Evolutionary conservation across 2,888 invertebrate genomes (phyloP), one percentile per base, ranked within the genome.

Genomic region (Euzophera pinguis): DNA sequence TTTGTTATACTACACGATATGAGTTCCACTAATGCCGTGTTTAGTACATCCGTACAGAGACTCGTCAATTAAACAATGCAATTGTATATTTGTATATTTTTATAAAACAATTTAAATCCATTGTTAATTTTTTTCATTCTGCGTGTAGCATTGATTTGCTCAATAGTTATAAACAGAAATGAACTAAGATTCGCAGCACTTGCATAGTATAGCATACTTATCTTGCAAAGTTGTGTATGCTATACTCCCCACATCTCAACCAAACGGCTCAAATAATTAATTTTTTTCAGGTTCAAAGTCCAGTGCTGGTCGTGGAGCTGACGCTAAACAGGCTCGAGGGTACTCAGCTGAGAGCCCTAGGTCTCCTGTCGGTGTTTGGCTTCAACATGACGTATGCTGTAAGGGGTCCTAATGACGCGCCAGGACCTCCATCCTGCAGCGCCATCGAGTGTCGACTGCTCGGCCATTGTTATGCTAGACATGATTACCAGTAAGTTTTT

Each of bases 361-460:
- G 94, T 52, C 91, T 97, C 29, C 90, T 97, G 56, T 94, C 97
- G 58, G 96, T 97, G 38, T 97, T 95, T 74, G 98, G 98, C 10
- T 97, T 98, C 88, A 98, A 98, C 85, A 93, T 97, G 67, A 98
- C 97, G 22, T 98, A 97, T 77, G 96, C 97, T 73, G 94, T 97
- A 62, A 73, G 83, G 55, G 76, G 73, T 0, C 81, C 83, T 1
- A 71, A 79, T 1, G 91, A 91, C 50, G 82, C 91, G n/a, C 84
- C 88, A 3, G 87, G 79, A 3, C 88, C 73, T 0, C 84, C 91
- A 45, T 92, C 94, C 16, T 97, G 97, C 79, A 95, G 95, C 57
- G 94, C 96, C 53, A 92, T 93, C 61, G 93, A 94, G 65, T 98
- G 97, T 74, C 94, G 97, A 0, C 95, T 95, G 62, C 92, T 96